Evolutionary conservation across 2,888 invertebrate genomes (phyloP).

Genomic region (Epirrhoe alternata): DNA sequence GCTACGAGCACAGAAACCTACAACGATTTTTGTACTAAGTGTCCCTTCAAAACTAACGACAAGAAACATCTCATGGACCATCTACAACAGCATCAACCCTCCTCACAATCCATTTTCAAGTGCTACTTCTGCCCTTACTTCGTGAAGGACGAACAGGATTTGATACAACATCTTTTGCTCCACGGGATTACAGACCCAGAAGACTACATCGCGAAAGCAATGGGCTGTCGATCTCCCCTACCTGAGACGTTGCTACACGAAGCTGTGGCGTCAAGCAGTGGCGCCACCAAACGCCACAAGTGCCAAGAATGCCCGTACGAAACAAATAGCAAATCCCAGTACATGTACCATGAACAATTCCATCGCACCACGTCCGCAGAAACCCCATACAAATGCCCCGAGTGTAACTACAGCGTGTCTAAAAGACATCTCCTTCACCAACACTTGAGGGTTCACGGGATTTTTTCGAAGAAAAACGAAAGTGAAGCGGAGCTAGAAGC

Average conservation of each 20-base stretch:
- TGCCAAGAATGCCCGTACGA: conserved; percentile 94
- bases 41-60: conserved; percentile 88
- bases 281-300: conserved; percentile 87
- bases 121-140: conserved; percentile 93
- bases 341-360: conserved; percentile 94
- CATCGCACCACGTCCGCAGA: conserved; percentile 86
- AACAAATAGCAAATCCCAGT: conserved; percentile 94
- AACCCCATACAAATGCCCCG: conserved; percentile 91
- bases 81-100: conserved; percentile 88
- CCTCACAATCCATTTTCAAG: conserved; percentile 89
- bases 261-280: conserved; percentile 54
- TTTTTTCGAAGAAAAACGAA: conserved; percentile 76
- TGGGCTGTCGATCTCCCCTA: conserved; percentile 68
- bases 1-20: conserved; percentile 61
- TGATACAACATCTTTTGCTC: conserved; percentile 88
- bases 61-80: conserved; percentile 86
- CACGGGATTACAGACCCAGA: conserved; percentile 87
- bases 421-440: conserved; percentile 93
- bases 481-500: conserved; percentile 74
- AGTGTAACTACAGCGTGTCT: conserved; percentile 93
- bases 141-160: conserved; percentile 88
- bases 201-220: conserved; percentile 81
- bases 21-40: conserved; percentile 86
- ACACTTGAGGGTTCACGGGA: conserved; percentile 91
- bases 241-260: conserved; percentile 48